Base-by-base conservation (phyloP, 2,797 vertebrate species). In the Chaetophractus vellerosus region DNA sequence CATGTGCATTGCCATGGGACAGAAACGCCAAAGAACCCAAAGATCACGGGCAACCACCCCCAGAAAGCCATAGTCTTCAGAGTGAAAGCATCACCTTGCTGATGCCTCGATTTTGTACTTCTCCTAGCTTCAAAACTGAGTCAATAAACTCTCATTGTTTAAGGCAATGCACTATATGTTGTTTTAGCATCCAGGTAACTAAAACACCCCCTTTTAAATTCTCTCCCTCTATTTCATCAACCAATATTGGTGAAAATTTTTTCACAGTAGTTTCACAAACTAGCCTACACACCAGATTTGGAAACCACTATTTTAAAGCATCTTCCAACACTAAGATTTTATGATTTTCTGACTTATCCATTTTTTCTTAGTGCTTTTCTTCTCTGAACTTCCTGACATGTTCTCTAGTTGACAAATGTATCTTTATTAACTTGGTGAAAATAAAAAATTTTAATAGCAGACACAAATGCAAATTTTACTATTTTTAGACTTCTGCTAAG, bases 401-500 rank as follows among this genome's bases (percentile, higher is more conserved):
- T 68, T 93, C 55, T 94, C 48, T 96, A 66, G 57, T 86, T 93
- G 78, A 80, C 0, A 69, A 9, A 18, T 41, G 23, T 19, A 66
- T 84, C 88, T 92, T 92, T 28, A 88, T 76, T 84, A 72, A 31
- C 61, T 66, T 76, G n/a, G 76, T 19, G n/a, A 31, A 93, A 80
- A 68, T 75, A 28, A 80, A 80, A 83, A 92, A 90, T 38, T 79
- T 18, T 81, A 68, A 66, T 14, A 41, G n/a, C 9, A 66, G 45
- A 33, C 89, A 79, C 63, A 18, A 90, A 75, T 68, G 9, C 23
- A 89, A 61, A 36, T 88, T 87, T 71, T 72, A 80, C 21, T 84
- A 31, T 59, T 57, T 81, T 93, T 11, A 92, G 52, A 86, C 71
- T 85, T 85, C 23, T 80, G 48, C 55, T 83, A 86, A 75, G 21